Evolutionary conservation across 2,113 vertebrate genomes (phyloP), one percentile per base, ranked within the genome.

Genomic region (Ahaetulla prasina): DNA sequence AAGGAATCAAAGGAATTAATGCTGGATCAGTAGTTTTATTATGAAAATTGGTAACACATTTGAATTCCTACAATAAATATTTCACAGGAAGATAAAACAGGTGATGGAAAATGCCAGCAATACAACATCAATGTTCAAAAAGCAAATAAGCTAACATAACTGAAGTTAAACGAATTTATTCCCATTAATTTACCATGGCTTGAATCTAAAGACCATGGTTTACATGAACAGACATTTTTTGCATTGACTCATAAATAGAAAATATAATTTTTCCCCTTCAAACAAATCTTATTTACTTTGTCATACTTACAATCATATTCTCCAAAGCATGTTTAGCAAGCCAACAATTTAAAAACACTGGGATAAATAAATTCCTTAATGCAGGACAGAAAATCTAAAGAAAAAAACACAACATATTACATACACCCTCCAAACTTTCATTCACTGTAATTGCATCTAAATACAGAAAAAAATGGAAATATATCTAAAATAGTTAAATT

Each of bases 341-440:
- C 98, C 98, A 98, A 93, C 98, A 98, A 92, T 98, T 98, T 94
- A 98, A 97, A 97, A 98, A 98, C 43, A 98, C 98, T 68, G 98
- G 98, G 94, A 98, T 98, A 97, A 98, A 98, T 23, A 98, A 95
- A 96, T 98, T 98, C 95, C 98, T 97, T 95, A 98, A 95, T 12
- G 97, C 95, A 94, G 96, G 96, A 97, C 98, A 98, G 96, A 98
- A 98, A 96, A 98, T 98, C 98, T 98, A 97, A 96, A 23, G 94
- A 90, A 96, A 94, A 96, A 87, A 74, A 6, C 11, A n/a, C 1
- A 9, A 25, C 4, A 7, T n/a, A 93, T 95, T 50, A 93, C 90
- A 90, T 80, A 92, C 4, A 30, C 89, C n/a, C 95, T 90, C 18
- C 45, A 39, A 53, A 57, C 10, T 60, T 60, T 55, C 43, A 95